Base-by-base conservation (phyloP, 37 sponge, comb jelly and placozoan species). In the Haliclona indistincta region DNA sequence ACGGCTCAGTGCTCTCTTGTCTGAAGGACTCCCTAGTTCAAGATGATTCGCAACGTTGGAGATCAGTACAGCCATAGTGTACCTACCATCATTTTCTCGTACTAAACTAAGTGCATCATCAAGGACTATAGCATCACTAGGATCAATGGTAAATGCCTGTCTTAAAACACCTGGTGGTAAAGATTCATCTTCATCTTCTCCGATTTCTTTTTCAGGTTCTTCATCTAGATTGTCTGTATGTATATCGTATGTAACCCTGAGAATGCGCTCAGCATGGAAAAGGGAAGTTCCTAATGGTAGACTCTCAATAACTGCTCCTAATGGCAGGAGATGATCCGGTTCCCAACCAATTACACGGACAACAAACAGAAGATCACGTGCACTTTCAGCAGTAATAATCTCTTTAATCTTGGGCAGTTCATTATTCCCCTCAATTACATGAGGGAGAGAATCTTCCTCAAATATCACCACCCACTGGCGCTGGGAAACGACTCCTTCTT, bases 41-140 rank as follows among this genome's bases (percentile, higher is more conserved):
- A 89, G 54, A 22, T 60, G 43, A 29, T 70, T 75, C 7, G 78
- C 81, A 26, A 69, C 77, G 56, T 81, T 75, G 25, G 64, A 43
- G 8, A 90, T 85, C 37, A 85, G 91, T 0, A 90, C 82, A 37
- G 73, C 91, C n/a, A 90, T 49, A 55, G 81, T 36, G 54, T 78
- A 90, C 3, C 22, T 8, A 15, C 25, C 56, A 1, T n/a, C 23
- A 34, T 15, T 23, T 25, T 33, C 67, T 19, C 20, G 55, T 5
- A n/a, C 38, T 25, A 84, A 29, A 32, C 85, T 73, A n/a, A 89
- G 29, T 8, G 90, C 90, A 89, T 89, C 86, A 64, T 89, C 90
- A 23, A 84, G 72, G 22, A 71, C 69, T 4, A 36, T 35, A 3
- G 90, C 81, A 54, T 56, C 73, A 49, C 64, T 52, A 41, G 86